phyloP scores from a whole-genome alignment of 2,797 vertebrate genomes.

The Intellagama lesueurii region DNA sequence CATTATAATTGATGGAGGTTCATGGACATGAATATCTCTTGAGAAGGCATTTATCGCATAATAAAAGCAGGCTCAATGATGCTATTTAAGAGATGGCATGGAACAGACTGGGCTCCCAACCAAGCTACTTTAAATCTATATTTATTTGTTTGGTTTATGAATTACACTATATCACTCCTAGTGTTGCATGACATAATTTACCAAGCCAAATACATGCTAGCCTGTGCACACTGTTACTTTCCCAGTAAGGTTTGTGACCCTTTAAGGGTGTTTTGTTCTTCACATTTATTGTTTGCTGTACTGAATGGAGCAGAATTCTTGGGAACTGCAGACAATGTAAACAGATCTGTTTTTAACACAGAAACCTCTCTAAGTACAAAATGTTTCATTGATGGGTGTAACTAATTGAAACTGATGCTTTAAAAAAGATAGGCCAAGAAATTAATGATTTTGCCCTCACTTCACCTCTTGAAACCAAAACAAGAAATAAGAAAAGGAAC shows the following conservation, averaged over 20 bases:
- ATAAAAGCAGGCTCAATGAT: slow-evolving; percentile 44
- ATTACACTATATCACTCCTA: not conserved
- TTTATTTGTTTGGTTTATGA: slow-evolving; percentile 23
- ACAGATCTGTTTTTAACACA: slow-evolving; percentile 14
- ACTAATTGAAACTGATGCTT: not conserved
- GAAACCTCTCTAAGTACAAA: slow-evolving; percentile 10
- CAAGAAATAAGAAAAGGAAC: not conserved
- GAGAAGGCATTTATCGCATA: slow-evolving; percentile 40
- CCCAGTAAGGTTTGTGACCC: not conserved
- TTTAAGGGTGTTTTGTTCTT: not conserved
- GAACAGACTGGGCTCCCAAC: slow-evolving; percentile 61
- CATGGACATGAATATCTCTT: not conserved
- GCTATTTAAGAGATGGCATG: slow-evolving; percentile 1
- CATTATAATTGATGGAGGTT: not conserved
- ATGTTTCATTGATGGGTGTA: not conserved
- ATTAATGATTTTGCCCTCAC: not conserved
- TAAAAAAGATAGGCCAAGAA: not conserved
- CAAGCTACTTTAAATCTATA: slow-evolving; percentile 38
- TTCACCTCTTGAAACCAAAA: slow-evolving; percentile 2
- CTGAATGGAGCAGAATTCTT: not conserved
- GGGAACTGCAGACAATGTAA: not conserved
- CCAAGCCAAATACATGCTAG: not conserved
- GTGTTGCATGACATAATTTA: slow-evolving; percentile 7
- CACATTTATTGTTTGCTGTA: not conserved
- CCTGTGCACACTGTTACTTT: not conserved